Evolutionary conservation across 2,888 invertebrate species (phyloP).

Genomic region (Drosophila mayaguana): DNA sequence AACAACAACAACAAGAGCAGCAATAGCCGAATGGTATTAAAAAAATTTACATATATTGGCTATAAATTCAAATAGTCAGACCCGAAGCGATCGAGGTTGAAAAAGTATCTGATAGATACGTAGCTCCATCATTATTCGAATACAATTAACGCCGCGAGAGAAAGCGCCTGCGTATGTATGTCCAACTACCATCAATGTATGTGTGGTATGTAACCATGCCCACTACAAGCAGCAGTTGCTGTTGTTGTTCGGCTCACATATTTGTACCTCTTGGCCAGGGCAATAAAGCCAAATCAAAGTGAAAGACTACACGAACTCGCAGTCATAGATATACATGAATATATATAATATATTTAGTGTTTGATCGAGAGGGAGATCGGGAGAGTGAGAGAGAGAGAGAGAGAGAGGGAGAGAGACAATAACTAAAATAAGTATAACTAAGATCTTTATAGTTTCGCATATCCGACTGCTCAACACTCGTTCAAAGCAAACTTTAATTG

Average conservation of each 20-base stretch:
- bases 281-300: slow-evolving; percentile 49
- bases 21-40: slow-evolving; percentile 57
- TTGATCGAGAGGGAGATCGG: neutral
- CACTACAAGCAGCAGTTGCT: slow-evolving; percentile 34
- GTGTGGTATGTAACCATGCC: slow-evolving; percentile 14
- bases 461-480: neutral
- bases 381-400: neutral
- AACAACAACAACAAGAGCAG: slow-evolving; percentile 8
- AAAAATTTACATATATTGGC: slow-evolving; percentile 74
- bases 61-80: slow-evolving; percentile 76
- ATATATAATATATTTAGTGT: slow-evolving; percentile 8
- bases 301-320: slow-evolving; percentile 12
- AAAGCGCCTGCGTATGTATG: slow-evolving; percentile 32
- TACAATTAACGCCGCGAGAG: slow-evolving; percentile 77
- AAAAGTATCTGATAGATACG: slow-evolving; percentile 54
- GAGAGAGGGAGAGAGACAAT: too few relatives aligned
- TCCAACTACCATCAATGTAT: slow-evolving; percentile 25
- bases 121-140: slow-evolving; percentile 70
- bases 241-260: slow-evolving; percentile 28
- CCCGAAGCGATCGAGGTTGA: slow-evolving; percentile 25
- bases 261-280: slow-evolving; percentile 30
- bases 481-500: neutral
- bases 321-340: neutral
- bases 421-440: neutral
- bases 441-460: neutral